Evolutionary conservation across 2,888 invertebrate genomes (phyloP), one percentile per base, ranked within the genome.

Genomic region (Tigriopus californicus): DNA sequence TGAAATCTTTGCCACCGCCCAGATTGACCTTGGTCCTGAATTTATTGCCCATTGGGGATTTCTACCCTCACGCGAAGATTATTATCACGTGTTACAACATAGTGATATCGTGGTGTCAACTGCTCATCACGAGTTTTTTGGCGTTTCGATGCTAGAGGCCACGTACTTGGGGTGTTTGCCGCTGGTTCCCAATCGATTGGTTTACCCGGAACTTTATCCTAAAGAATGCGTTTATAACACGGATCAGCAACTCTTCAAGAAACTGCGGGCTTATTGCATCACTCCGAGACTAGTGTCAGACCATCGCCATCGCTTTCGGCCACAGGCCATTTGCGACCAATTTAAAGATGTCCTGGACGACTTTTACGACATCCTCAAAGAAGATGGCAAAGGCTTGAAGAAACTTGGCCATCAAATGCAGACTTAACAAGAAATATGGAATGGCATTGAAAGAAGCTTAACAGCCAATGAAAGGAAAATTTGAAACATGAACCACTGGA

Each of bases 121-220:
- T 6, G 81, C 83, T 1, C 73, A 75, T 24, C 83, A 84, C 68
- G 84, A 84, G 68, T 84, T 83, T 70, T 84, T 80, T 70, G 84
- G 83, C 41, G 82, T 83, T 22, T 77, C 82, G 22, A 80, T 83
- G 82, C 67, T 83, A 61, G 83, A 84, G 70, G 80, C 81, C n/a
- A 76, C 77, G 1, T 76, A 75, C 64, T 76, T 76, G 63, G 80
- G 81, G n/a, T 83, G 82, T 67, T 78, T 77, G 68, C 83, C 83
- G 2, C 69, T 84, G 25, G 79, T 79, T 57, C 83, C 83, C 6
- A 79, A 79, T 64, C 70, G 74, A 63, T 70, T 83, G 3, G 81
- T 80, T 1, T 84, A 84, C 72, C 81, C 82, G 1, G 83, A 84
- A 73, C 76, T 83, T 61, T 59, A 63, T 64, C 46, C 76, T 59